Conservation (phyloP, 2,797 vertebrate species). For the Sylvilagus floridanus region DNA sequence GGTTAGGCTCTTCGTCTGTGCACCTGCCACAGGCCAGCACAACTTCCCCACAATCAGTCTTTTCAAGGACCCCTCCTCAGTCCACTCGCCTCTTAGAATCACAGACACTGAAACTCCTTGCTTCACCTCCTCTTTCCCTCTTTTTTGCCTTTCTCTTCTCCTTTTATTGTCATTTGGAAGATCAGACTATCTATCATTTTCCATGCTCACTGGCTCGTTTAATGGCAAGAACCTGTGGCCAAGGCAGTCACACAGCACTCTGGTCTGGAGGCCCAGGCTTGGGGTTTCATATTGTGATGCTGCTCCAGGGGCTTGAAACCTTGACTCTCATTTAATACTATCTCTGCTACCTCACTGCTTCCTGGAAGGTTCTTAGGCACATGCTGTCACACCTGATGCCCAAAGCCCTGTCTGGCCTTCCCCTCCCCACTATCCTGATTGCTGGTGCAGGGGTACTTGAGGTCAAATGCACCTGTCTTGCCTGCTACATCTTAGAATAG, state of each 20-base stretch:
- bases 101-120: neutral
- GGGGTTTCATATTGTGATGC: neutral
- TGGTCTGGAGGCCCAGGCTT: neutral
- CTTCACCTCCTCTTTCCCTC: neutral
- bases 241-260: neutral
- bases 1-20: neutral
- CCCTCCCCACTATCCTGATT: rapidly evolving
- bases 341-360: neutral
- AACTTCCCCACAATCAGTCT: neutral
- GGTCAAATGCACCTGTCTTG: no score
- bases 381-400: no score
- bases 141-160: neutral
- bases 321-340: neutral
- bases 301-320: neutral
- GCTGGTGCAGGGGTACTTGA: no score
- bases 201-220: neutral
- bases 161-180: neutral
- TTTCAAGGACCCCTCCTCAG: neutral
- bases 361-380: neutral
- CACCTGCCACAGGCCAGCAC: neutral
- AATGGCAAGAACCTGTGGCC: neutral
- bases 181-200: neutral
- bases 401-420: no score
- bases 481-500: neutral
- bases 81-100: neutral